phyloP scores from a whole-genome alignment of 1,140 invertebrate species.

The Ceratosolen solmsi region DNA sequence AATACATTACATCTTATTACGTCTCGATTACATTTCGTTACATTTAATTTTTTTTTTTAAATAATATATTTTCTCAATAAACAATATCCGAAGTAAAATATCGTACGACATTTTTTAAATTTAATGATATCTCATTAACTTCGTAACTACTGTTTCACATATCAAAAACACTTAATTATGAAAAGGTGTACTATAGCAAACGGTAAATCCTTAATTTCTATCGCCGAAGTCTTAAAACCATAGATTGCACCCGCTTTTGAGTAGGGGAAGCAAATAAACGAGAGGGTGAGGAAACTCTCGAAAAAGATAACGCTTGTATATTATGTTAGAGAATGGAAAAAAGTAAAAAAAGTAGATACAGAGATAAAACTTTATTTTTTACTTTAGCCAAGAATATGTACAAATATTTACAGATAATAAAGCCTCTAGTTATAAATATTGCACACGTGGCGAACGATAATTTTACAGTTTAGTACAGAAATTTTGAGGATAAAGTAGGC shows the following conservation, averaged over 20 bases:
- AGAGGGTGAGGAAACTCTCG: background rate
- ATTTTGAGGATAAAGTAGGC: background rate
- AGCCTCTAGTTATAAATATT: background rate
- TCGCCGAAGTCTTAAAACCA: background rate
- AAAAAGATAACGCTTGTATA: background rate
- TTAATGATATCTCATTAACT: background rate
- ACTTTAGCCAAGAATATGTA: background rate
- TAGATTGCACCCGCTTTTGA: background rate
- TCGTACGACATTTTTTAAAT: too few species aligned
- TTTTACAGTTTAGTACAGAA: background rate
- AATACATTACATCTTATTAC: too few species aligned
- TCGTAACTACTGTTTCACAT: background rate
- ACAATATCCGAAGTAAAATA: too few species aligned
- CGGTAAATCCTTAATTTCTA: background rate
- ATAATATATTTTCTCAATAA: too few species aligned
- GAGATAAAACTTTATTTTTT: constrained; percentile 1
- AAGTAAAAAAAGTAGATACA: background rate
- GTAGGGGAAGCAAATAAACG: background rate
- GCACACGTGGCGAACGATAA: background rate
- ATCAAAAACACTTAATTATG: background rate
- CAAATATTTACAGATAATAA: background rate
- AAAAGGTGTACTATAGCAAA: background rate
- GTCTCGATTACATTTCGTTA: too few species aligned
- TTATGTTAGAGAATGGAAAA: background rate
- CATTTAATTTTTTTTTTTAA: too few species aligned